A percentile compares a stretch with the other conserved stretches of the same genome.
Evolutionary conservation across 2,888 invertebrate genomes (phyloP).

Genomic region (Himalopsyche japonica): DNA sequence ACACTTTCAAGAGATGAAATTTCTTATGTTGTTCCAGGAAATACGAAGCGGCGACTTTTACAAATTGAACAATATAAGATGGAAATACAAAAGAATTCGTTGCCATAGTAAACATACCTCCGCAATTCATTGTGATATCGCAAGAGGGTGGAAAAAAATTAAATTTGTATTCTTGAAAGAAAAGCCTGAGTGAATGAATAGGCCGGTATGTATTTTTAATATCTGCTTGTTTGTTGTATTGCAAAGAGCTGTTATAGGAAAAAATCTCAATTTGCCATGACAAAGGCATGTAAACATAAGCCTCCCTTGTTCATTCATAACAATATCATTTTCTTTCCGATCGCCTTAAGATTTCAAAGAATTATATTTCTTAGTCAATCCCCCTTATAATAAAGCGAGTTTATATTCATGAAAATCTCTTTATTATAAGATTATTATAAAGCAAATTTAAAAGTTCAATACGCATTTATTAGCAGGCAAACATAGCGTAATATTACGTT

Average conservation of each 20-base stretch:
- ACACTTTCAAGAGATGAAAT: neutral
- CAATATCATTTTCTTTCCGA: constrained; percentile 33
- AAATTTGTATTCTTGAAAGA: constrained; percentile 39
- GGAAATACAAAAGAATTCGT: constrained; percentile 34
- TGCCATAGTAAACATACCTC: constrained; percentile 31
- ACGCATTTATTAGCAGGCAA: too few species aligned
- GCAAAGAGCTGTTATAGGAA: constrained; percentile 31
- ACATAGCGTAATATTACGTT: too few species aligned
- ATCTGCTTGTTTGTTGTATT: neutral
- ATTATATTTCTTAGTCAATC: constrained; percentile 32
- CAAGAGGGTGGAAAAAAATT: constrained; percentile 31
- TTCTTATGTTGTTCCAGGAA: neutral
- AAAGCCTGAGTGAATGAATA: constrained; percentile 38
- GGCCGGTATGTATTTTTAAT: neutral
- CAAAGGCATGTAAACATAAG: constrained; percentile 39
- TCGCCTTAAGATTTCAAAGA: constrained; percentile 33
- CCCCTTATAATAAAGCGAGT: neutral
- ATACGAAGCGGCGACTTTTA: constrained; percentile 9
- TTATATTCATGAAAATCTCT: neutral
- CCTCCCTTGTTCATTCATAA: constrained; percentile 20
- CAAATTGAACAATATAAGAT: constrained; percentile 35
- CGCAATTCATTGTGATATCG: constrained; percentile 30
- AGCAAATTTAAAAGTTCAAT: neutral
- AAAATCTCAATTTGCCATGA: constrained; percentile 41
- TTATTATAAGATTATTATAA: neutral